Evolutionary conservation across 2,113 vertebrate species (phyloP), one percentile per base, ranked within the genome.

Genomic region (Stigmatopora argus): DNA sequence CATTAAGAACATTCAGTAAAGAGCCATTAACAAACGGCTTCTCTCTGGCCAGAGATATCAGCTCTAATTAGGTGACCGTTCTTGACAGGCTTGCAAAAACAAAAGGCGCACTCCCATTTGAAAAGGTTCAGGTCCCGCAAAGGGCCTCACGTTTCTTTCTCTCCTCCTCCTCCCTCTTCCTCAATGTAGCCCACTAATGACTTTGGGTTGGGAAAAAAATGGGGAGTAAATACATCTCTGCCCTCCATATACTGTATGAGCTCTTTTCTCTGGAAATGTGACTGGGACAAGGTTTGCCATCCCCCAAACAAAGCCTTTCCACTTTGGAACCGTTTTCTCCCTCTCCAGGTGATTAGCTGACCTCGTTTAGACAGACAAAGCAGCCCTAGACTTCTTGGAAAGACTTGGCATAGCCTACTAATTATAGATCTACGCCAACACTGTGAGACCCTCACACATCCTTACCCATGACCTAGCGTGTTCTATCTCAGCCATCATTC

Each of bases 31-130:
- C 90, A 90, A 92, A 93, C 90, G 83, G 89, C 64, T 94, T 93
- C 93, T 90, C 92, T 93, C 89, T 83, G 87, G 92, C 91, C 91
- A 85, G 90, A 94, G 92, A 93, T 93, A 94, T 94, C 93, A 93
- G 91, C 90, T 94, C 94, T 96, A 96, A 98, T 98, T 98, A 97
- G 95, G 92, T 93, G 93, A 94, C 90, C 80, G 63, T 92, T 94
- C 93, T 92, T 95, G 94, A 95, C 91, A 91, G 91, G 91, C 90
- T 84, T 91, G 91, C 91, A 93, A 94, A 94, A 94, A 96, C 93
- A 94, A 96, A 95, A 95, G 93, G 87, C 88, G 90, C 77, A 66
- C 89, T 92, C 88, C 85, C 92, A 78, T 94, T 92, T 94, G 92
- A 94, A 94, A 95, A 92, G 92, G 90, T 92, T 90, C 87, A 90